Base-by-base conservation (phyloP, 2,797 vertebrate species). In the Hippocampus kuda region DNA sequence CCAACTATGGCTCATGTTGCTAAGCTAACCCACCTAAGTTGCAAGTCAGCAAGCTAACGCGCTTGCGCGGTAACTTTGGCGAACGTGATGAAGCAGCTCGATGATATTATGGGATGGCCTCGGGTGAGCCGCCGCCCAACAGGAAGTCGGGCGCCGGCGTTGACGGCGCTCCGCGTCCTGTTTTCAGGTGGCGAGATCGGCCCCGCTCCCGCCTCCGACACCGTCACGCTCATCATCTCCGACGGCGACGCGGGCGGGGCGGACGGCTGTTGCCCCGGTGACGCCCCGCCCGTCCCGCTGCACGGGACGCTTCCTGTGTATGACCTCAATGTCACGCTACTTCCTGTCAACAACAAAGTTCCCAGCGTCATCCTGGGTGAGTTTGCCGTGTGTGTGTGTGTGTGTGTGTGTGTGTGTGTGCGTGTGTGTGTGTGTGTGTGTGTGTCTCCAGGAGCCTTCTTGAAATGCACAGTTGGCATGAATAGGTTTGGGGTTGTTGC, bases 181-280 rank as follows among this genome's bases (percentile, higher is more conserved):
- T 78, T 30, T 70, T 13, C 73, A 88, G 77, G 91, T 18, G 91
- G 88, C 34, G 92, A 93, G 84, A 89, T 93, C 54, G 91, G 90
- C 20, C 71, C 83, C 0, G 1, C 38, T 38, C 67, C 87, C 1
- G 48, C 41, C 20, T 68, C 69, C 0, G 89, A 91, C 78, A 86
- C 75, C 0, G 76, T 92, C 3, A 85, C 90, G 6, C 80, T 93
- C 53, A 88, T 92, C 75, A 88, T 89, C 76, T 92, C 91, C 0
- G 88, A 91, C 3, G 78, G 85, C 20, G 88, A 90, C 56, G 86
- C 77, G 0, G 85, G 80, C n/a, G 77, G 67, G 57, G 72, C 22
- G 1, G 85, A 86, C 2, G 4, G 74, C 70, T 93, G 88, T 70
- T 92, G 87, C 69, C 87, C 85, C 0, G 85, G 87, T 60, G 83